Conservation (phyloP, 2,113 vertebrate species). For the Brachypodius melanocephalos region DNA sequence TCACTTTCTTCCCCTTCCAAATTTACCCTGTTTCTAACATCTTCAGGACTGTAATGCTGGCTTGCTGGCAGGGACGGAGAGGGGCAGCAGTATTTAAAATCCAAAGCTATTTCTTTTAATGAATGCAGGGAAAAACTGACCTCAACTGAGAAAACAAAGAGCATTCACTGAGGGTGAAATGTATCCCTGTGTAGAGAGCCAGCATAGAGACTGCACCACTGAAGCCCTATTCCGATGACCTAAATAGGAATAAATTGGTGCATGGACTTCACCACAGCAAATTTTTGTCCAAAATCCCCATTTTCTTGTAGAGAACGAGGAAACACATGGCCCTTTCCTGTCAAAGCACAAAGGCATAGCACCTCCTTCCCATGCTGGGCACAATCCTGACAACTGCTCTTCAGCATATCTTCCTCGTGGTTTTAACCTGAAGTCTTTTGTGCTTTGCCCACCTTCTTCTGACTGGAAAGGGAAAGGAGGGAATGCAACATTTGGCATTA, state of each 20-base stretch:
- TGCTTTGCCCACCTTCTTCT: neutral
- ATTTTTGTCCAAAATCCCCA: neutral
- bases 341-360: neutral
- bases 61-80: neutral
- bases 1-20: neutral
- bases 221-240: constrained; percentile 37
- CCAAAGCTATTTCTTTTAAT: constrained; percentile 44
- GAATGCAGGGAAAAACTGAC: constrained; percentile 57
- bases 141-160: constrained; percentile 57
- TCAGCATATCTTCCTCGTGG: neutral
- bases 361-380: neutral
- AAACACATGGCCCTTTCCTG: neutral
- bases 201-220: neutral
- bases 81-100: neutral
- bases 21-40: neutral
- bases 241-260: constrained; percentile 55
- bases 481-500: neutral
- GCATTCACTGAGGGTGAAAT: constrained; percentile 55
- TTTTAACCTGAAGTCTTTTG: neutral
- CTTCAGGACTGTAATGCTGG: neutral
- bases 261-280: neutral
- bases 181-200: constrained; percentile 19
- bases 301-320: neutral
- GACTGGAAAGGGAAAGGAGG: neutral
- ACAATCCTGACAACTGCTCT: neutral